A percentile compares a stretch with the other conserved stretches of the same genome.
Conservation (phyloP, 2,888 invertebrate genomes). For the Dysmachus trigonus region DNA sequence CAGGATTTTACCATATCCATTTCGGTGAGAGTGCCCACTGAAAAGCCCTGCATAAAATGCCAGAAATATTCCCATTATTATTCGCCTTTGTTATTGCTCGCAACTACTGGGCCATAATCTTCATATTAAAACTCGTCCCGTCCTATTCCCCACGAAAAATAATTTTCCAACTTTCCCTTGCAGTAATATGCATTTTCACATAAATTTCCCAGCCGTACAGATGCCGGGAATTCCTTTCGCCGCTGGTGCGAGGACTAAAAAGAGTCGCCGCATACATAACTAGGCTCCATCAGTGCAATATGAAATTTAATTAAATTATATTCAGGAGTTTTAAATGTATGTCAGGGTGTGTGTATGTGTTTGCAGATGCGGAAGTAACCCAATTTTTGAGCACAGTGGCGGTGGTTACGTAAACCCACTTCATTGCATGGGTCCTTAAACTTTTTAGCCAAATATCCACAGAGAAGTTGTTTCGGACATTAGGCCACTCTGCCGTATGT, state of each 20-base stretch:
- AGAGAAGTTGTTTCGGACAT: not conserved
- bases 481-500: not conserved
- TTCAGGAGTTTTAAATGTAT: not conserved
- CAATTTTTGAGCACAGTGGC: not conserved
- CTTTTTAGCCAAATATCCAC: not conserved
- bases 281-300: constrained; percentile 14
- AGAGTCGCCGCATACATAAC: not conserved
- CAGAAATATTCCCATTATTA: not conserved
- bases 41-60: not conserved
- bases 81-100: not conserved
- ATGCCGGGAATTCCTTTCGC: not conserved
- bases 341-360: too few relatives aligned
- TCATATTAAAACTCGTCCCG: not conserved
- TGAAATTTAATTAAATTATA: constrained; percentile 26
- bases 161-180: constrained; percentile 15
- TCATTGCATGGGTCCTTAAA: not conserved
- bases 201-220: constrained; percentile 6
- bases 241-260: not conserved
- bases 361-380: not conserved
- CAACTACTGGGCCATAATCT: not conserved
- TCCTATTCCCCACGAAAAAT: not conserved
- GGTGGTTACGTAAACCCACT: not conserved
- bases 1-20: not conserved
- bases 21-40: not conserved
- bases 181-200: constrained; percentile 14